Conservation (phyloP, 2,888 invertebrate genomes). For the Cerceris rybyensis region DNA sequence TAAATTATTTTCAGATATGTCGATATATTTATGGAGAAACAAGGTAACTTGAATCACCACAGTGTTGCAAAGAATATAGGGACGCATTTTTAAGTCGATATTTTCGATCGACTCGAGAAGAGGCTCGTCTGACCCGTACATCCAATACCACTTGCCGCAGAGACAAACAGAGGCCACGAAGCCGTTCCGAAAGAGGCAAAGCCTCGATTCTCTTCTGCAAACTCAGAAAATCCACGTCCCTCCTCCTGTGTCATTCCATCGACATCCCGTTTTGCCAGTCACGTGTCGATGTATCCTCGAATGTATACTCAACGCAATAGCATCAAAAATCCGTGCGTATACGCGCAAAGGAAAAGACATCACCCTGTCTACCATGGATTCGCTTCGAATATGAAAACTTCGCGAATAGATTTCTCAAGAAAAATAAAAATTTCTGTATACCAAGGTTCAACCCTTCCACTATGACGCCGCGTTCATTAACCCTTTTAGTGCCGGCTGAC, state of each 20-base stretch:
- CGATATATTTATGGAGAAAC: neutral
- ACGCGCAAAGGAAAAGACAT: neutral
- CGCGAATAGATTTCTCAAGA: too few species aligned
- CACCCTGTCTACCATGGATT: too few species aligned
- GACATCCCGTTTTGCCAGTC: neutral
- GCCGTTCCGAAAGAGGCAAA: conserved; percentile 1
- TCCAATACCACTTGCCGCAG: conserved; percentile 18
- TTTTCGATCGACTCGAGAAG: neutral
- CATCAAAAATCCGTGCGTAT: neutral
- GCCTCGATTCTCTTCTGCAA: conserved; percentile 29
- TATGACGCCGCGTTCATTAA: too few species aligned
- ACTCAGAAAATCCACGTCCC: conserved; percentile 13
- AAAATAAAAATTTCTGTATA: too few species aligned
- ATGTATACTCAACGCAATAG: neutral
- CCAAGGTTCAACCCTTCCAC: too few species aligned
- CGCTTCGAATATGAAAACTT: too few species aligned
- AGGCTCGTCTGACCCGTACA: neutral
- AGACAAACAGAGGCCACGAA: conserved; percentile 16
- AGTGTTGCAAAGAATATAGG: too few species aligned
- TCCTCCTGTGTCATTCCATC: neutral
- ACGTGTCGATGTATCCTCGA: neutral
- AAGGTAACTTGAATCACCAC: neutral
- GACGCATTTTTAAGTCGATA: neutral
- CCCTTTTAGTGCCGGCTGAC: too few species aligned
- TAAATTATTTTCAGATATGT: neutral